Evolutionary conservation across 2,888 invertebrate genomes (phyloP), one percentile per base, ranked within the genome.

Genomic region (Amphimallon solstitiale): DNA sequence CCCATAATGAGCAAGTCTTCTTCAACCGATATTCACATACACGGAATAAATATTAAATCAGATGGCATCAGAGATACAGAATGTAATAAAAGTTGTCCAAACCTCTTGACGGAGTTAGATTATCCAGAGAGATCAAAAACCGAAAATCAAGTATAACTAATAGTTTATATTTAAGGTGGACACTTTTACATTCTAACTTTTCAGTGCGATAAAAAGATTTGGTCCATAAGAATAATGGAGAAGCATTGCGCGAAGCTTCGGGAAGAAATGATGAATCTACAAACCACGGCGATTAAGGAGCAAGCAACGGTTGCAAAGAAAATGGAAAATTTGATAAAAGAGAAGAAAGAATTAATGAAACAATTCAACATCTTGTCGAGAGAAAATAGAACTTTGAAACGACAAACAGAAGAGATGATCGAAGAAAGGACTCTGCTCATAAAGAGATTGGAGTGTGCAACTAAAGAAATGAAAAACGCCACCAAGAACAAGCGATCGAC

Each of bases 341-440:
- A 80, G 49, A 79, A 79, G 63, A 71, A 73, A n/a, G 80, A 81
- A 4, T 35, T 80, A 7, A 65, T 67, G 14, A 75, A 74, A 46
- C 75, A 76, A 56, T 65, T 80, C 4, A 60, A 66, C 5, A 62
- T 71, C 9, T 21, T 73, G 1, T 75, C 78, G 7, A 80, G 79
- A 60, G 80, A 81, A 65, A 80, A 78, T 59, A 72, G 75, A 21
- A 73, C 74, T 0, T 77, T 78, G 5, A 79, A 78, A 69, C 74
- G 77, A 43, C 78, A 81, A 64, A 64, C 80, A 12, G 79, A 80
- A 37, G 79, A 80, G 56, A 63, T 80, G 14, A 61, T 78, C n/a
- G 72, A 74, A 40, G 80, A 81, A 66, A 78, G 78, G 68, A 71
- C 74, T 17, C 49, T 71, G 10, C 66, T 78, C 15, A 64, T 79